These are phyloP conservation scores for Allobates femoralis DNA, from an alignment of 2,797 vertebrate species.

Conservation along the genomic window DNA sequence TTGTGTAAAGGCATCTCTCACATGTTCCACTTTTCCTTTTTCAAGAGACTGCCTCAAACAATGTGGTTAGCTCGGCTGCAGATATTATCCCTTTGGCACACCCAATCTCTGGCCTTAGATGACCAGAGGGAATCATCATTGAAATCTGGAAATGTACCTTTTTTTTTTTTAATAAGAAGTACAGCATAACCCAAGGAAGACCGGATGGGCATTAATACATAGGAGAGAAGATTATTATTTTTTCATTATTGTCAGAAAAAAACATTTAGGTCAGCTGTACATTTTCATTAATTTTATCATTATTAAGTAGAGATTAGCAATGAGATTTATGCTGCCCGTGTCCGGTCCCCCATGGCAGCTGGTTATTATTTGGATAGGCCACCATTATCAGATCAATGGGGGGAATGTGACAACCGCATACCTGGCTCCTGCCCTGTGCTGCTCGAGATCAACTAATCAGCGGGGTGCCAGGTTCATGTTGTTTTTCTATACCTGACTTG, in stretches of 20 bases:
- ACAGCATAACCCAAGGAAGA: neutral
- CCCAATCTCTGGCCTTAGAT: constrained; percentile 48
- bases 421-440: too few relatives aligned
- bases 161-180: neutral
- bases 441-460: too few relatives aligned
- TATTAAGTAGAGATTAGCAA: neutral
- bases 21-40: constrained; percentile 40
- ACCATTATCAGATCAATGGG: too few relatives aligned
- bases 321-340: too few relatives aligned
- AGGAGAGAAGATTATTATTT: neutral
- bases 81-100: constrained; percentile 37
- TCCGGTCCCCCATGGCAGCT: too few relatives aligned
- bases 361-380: too few relatives aligned
- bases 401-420: too few relatives aligned
- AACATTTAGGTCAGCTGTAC: neutral
- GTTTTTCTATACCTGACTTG: too few relatives aligned
- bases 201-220: neutral
- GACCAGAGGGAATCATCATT: constrained; percentile 40
- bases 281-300: neutral
- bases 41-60: constrained; percentile 47
- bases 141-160: neutral
- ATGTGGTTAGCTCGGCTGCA: constrained; percentile 50
- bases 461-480: too few relatives aligned
- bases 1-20: constrained; percentile 48
- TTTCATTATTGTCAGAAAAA: neutral